Evolutionary conservation across 2,113 vertebrate species (phyloP).

Genomic region (Paralichthys olivaceus): DNA sequence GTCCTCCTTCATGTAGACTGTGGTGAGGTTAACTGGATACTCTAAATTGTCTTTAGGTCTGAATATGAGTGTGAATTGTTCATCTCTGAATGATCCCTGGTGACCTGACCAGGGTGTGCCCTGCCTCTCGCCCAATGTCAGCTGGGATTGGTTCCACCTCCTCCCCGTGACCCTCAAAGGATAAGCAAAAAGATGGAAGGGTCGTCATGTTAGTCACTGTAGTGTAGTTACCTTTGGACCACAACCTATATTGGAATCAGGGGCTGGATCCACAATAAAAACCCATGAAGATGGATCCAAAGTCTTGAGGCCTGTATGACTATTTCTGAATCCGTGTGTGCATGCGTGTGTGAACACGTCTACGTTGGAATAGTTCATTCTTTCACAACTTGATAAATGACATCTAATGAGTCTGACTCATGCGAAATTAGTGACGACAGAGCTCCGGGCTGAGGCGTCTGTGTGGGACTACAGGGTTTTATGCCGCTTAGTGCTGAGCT

Average conservation of each 20-base stretch:
- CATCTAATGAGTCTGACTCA: conserved; percentile 22
- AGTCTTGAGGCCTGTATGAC: background rate
- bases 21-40: too few relatives aligned
- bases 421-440: conserved; percentile 56
- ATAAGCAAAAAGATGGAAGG: background rate
- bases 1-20: too few relatives aligned
- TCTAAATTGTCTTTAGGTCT: too few relatives aligned
- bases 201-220: background rate
- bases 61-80: too few relatives aligned
- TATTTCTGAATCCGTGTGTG: background rate
- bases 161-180: too few relatives aligned
- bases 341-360: background rate
- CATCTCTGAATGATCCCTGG: too few relatives aligned
- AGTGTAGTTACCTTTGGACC: background rate
- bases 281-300: background rate
- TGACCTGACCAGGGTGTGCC: too few relatives aligned
- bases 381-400: conserved; percentile 31
- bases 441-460: conserved; percentile 43
- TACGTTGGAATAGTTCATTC: background rate
- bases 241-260: background rate
- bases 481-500: conserved; percentile 78
- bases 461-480: conserved; percentile 65
- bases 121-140: too few relatives aligned
- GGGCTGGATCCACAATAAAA: background rate
- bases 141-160: too few relatives aligned